These are phyloP conservation scores for Mobula birostris DNA, from an alignment of 2,113 vertebrate species.

Conservation along the genomic window DNA sequence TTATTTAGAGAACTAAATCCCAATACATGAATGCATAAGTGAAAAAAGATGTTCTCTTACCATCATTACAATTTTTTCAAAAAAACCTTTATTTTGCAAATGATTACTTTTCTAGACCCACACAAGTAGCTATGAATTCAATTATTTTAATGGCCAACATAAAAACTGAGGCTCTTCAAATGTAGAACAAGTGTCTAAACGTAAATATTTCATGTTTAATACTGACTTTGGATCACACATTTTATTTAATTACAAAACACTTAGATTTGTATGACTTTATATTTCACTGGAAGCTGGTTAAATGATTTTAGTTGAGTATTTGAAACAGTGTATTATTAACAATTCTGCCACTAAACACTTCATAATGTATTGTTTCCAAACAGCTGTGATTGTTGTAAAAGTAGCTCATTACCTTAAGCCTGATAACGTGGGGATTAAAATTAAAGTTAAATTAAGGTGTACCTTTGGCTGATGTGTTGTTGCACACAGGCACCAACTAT, in stretches of 20 bases:
- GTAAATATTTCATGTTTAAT: no score
- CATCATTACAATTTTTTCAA: background rate
- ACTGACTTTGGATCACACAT: no score
- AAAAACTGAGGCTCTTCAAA: no score
- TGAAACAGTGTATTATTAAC: background rate
- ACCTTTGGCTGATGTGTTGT: background rate
- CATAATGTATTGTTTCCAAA: background rate
- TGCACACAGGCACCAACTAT: background rate
- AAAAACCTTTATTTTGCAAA: no score
- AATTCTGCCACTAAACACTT: background rate
- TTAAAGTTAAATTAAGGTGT: background rate
- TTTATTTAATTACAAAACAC: no score
- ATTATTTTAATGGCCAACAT: no score
- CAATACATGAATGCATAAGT: background rate
- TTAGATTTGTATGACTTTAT: no score
- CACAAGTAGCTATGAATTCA: no score
- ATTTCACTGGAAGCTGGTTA: background rate
- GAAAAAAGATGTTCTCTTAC: background rate
- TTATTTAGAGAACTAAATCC: background rate
- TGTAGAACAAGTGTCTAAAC: no score
- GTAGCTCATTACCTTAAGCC: background rate
- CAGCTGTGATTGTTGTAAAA: background rate
- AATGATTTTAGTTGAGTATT: background rate
- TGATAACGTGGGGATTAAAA: background rate
- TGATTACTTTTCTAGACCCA: background rate